Base-by-base conservation (phyloP, 2,888 invertebrate species). In the Hipparchia semele region DNA sequence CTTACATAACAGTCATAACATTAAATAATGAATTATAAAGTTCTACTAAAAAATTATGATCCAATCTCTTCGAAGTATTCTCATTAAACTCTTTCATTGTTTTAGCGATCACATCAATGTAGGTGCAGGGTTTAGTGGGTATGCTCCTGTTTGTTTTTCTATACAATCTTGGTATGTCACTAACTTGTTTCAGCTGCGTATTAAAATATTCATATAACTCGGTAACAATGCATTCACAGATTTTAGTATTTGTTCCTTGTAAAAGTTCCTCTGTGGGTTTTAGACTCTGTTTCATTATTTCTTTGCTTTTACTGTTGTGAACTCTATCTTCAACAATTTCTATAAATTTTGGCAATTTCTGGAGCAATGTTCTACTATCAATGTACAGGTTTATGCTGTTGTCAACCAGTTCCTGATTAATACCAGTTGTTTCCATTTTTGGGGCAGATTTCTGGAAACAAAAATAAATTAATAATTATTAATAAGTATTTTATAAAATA, bases 161-260 rank as follows among this genome's bases (percentile, higher is more conserved):
- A 87, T 98, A 99, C 72, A 99, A 92, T 76, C 99, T 95, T 2
- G 99, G 99, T 88, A 99, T 98, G 86, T 99, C 98, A 80, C 96
- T 97, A 5, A 99, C 98, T 94, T 97, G 97, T 77, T 96, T 96
- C 79, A 98, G 93, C 79, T 96, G 95, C 45, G 93, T 87, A 68
- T 95, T 92, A 82, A 96, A 89, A 79, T 87, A 84, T 62, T 87
- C 86, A 79, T 82, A 91, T 72, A 94, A 76, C 81, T 92, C 93
- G 72, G 85, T 87, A 2, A 92, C 90, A 79, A 94, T 90, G 80
- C 89, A 90, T 71, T 90, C 88, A 74, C 82, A 87, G 62, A 93
- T 86, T 80, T 86, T 90, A 6, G 79, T 78, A 75, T 87, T 89
- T 10, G 86, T 86, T 6, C 80, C 83, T 76, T 83, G 77, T 70